These are phyloP conservation scores for Exephanes ischioxanthus DNA, from an alignment of 2,888 invertebrate species.

Conservation along the genomic window DNA sequence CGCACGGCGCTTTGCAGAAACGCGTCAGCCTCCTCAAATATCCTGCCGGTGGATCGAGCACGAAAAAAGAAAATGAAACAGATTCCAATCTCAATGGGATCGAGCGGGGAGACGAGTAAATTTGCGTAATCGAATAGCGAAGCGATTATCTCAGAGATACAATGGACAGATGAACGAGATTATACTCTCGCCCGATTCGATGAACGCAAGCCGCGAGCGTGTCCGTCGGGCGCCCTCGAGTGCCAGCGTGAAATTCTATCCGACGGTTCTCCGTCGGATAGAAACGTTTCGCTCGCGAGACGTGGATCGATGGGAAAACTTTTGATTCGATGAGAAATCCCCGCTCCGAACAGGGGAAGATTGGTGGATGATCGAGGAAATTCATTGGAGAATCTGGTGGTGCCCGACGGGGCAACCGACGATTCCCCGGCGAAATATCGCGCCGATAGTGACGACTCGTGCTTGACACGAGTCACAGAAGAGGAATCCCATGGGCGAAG, in stretches of 20 bases:
- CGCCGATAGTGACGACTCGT: not conserved
- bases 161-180: not conserved
- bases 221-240: too few relatives aligned
- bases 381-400: not conserved
- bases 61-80: not conserved
- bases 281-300: not conserved
- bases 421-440: not conserved
- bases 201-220: not conserved
- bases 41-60: not conserved
- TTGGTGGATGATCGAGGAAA: not conserved
- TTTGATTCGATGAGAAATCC: not conserved
- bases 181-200: not conserved
- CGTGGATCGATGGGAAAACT: not conserved
- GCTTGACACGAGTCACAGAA: not conserved
- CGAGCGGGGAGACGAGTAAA: not conserved
- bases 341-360: not conserved
- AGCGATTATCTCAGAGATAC: not conserved
- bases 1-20: too few relatives aligned
- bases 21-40: not conserved
- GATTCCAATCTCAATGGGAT: not conserved
- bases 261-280: not conserved
- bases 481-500: not conserved
- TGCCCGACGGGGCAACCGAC: not conserved
- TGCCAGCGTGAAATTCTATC: not conserved
- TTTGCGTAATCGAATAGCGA: constrained; percentile 13